These are phyloP conservation scores for Ctenodactylus gundi DNA, from an alignment of 2,113 vertebrate species.

Conservation along the genomic window DNA sequence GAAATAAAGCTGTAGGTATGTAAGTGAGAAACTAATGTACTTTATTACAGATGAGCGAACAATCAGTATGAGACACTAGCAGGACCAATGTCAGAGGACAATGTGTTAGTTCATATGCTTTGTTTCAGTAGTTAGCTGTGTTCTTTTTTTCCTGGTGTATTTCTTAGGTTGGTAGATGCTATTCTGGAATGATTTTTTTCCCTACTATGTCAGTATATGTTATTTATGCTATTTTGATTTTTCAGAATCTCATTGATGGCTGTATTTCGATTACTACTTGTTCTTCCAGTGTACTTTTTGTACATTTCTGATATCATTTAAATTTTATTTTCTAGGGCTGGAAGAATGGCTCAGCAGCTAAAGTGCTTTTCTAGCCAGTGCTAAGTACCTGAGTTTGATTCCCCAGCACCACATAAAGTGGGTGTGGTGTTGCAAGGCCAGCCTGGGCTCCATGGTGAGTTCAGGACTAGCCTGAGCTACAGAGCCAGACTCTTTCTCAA, in stretches of 20 bases:
- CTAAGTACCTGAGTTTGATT: too few relatives aligned
- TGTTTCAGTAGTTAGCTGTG: not conserved
- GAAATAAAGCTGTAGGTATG: constrained; percentile 9
- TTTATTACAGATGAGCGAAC: constrained; percentile 13
- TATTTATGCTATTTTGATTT: not conserved
- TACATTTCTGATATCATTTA: not conserved
- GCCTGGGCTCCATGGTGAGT: too few relatives aligned
- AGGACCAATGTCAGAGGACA: not conserved
- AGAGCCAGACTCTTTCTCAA: too few relatives aligned
- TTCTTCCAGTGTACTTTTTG: not conserved
- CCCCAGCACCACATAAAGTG: too few relatives aligned
- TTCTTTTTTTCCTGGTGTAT: not conserved
- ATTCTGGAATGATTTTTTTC: not conserved
- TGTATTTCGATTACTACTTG: constrained; percentile 18
- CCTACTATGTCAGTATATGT: not conserved
- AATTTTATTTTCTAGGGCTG: not conserved
- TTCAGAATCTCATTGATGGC: not conserved
- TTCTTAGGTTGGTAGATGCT: not conserved
- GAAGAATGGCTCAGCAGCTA: too few relatives aligned
- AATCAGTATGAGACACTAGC: not conserved
- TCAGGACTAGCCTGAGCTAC: too few relatives aligned
- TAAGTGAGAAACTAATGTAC: constrained; percentile 31
- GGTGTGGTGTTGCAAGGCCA: too few relatives aligned
- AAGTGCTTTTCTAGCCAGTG: too few relatives aligned
- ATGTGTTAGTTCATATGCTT: not conserved